Evolutionary conservation across 23 tunicate species (phyloP).

Genomic region (Halocynthia roretzi): DNA sequence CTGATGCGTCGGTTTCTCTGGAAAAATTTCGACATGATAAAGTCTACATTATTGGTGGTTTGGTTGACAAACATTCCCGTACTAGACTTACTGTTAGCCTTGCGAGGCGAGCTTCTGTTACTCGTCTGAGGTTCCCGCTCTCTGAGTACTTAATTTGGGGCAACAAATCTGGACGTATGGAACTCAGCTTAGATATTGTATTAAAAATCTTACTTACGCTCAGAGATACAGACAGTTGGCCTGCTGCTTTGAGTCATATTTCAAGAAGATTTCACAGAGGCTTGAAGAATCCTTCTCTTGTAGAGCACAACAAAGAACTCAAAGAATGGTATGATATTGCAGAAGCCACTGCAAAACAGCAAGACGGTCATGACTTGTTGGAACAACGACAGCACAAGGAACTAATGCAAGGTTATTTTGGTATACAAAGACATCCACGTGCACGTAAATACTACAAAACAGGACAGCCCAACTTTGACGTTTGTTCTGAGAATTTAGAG

Average conservation of each 20-base stretch:
- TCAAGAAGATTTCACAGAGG: slow-evolving; percentile 58
- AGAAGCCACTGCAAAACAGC: too few species aligned
- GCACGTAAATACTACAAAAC: too few species aligned
- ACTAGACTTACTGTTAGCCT: neutral
- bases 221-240: slow-evolving; percentile 45
- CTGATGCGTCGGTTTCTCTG: slow-evolving; percentile 45
- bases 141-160: slow-evolving; percentile 52
- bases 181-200: slow-evolving; percentile 24
- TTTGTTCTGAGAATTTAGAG: too few species aligned
- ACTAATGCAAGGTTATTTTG: too few species aligned
- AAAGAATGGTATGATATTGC: too few species aligned
- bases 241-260: slow-evolving; percentile 38
- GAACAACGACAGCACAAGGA: too few species aligned
- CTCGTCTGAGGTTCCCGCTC: slow-evolving; percentile 23
- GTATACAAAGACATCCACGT: too few species aligned
- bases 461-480: too few species aligned
- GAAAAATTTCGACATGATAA: slow-evolving; percentile 27
- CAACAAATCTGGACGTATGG: slow-evolving; percentile 26
- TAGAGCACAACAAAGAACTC: too few species aligned
- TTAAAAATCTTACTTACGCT: slow-evolving; percentile 28
- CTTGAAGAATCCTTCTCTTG: neutral
- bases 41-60: slow-evolving; percentile 49
- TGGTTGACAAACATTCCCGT: slow-evolving; percentile 21
- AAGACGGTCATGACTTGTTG: too few species aligned
- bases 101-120: slow-evolving; percentile 10